A percentile compares a stretch with the other conserved stretches of the same genome.
phyloP scores from a whole-genome alignment of 2,888 invertebrate species.

The Unio pictorum region DNA sequence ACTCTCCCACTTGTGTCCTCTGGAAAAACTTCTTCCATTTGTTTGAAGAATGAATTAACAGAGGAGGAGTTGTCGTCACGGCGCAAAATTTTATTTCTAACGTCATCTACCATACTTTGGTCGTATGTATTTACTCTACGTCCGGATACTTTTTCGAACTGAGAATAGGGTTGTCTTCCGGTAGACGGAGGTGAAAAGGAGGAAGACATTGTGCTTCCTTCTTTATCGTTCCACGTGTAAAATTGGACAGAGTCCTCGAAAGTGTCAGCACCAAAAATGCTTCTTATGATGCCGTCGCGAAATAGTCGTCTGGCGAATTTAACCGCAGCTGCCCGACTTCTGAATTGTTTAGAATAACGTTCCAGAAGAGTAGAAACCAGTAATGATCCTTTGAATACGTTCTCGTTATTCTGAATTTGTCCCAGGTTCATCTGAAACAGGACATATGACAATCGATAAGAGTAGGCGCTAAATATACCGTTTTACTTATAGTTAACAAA shows the following conservation, averaged over 20 bases:
- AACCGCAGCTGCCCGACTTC: conserved; percentile 52
- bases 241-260: conserved; percentile 66
- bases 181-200: conserved; percentile 2
- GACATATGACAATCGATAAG: neutral
- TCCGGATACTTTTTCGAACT: conserved; percentile 2
- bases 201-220: conserved; percentile 46
- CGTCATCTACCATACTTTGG: conserved; percentile 9
- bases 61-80: conserved; percentile 8
- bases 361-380: conserved; percentile 64
- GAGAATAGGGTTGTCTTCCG: neutral
- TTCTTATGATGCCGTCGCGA: conserved; percentile 56
- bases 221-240: conserved; percentile 59
- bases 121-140: conserved; percentile 5
- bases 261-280: conserved; percentile 53
- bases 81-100: conserved; percentile 6
- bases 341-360: conserved; percentile 54
- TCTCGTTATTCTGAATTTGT: conserved; percentile 32
- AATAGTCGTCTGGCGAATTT: conserved; percentile 62
- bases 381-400: conserved; percentile 64
- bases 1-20: conserved; percentile 10
- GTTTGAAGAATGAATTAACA: conserved; percentile 45
- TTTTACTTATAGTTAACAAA: too few relatives aligned
- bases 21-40: conserved; percentile 42
- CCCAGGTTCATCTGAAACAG: conserved; percentile 52
- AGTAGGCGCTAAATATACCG: conserved; percentile 2